Percentiles rank a stretch among this genome's conserved stretches.
Evolutionary conservation across 2,888 invertebrate species (phyloP).

Genomic region (Caenorhabditis drosophilae): DNA sequence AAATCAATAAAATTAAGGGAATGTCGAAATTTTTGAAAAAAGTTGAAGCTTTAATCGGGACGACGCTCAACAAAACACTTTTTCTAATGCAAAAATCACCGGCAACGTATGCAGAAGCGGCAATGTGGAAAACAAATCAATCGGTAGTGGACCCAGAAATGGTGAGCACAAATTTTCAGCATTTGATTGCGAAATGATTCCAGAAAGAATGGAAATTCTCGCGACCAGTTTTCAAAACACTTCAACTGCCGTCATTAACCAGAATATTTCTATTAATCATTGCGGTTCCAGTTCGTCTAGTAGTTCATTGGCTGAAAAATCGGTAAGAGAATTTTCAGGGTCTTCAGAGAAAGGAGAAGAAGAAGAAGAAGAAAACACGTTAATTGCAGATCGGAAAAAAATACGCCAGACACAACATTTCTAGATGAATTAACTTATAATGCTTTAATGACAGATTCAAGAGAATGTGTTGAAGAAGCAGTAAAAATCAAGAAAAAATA

Average conservation of each 20-base stretch:
- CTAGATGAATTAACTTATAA: constrained; percentile 59
- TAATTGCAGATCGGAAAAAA: constrained; percentile 7
- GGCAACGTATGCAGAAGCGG: constrained; percentile 49
- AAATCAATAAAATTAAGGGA: too few species aligned
- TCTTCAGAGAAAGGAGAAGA: too few species aligned
- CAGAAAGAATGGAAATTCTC: constrained; percentile 31
- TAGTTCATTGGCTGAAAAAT: constrained; percentile 79
- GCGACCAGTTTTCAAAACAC: too few species aligned
- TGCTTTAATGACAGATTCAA: constrained; percentile 83
- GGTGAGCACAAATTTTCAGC: constrained; percentile 4
- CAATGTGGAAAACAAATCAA: constrained; percentile 11
- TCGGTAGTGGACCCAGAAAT: constrained; percentile 20
- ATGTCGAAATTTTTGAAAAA: constrained; percentile 82
- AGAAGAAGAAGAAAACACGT: too few species aligned
- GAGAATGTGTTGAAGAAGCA: constrained; percentile 85
- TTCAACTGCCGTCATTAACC: constrained; percentile 83
- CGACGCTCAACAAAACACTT: constrained; percentile 63
- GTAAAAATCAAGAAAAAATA: constrained; percentile 70
- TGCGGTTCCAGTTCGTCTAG: constrained; percentile 85
- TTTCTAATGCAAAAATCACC: constrained; percentile 48
- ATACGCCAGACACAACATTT: constrained; percentile 74
- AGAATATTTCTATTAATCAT: constrained; percentile 85
- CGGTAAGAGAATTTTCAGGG: constrained; percentile 12
- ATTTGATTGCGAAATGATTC: background rate
- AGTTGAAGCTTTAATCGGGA: constrained; percentile 74